Evolutionary conservation across 2,113 vertebrate species (phyloP).

Genomic region (Crypturellus undulatus): DNA sequence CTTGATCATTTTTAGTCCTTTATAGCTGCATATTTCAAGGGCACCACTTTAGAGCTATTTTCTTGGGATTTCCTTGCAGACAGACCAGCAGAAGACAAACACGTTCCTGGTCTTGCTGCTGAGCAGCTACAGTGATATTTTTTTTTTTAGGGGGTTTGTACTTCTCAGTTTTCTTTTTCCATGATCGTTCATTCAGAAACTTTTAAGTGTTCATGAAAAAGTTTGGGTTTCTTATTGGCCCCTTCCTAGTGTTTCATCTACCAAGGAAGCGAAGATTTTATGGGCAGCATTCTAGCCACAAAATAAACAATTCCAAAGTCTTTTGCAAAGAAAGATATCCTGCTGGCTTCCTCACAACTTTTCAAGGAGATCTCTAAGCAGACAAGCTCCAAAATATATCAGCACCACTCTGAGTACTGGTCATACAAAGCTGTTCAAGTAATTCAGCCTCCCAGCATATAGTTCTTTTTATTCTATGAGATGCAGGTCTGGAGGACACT

Average conservation of each 20-base stretch:
- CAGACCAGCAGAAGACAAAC: not conserved
- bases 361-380: not conserved
- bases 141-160: too few species aligned
- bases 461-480: not conserved
- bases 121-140: not conserved
- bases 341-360: not conserved
- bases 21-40: not conserved
- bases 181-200: not conserved
- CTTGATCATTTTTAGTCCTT: not conserved
- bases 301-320: constrained; percentile 4
- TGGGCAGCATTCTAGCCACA: not conserved
- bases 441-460: not conserved
- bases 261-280: not conserved
- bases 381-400: not conserved
- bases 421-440: not conserved
- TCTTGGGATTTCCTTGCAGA: not conserved
- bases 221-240: not conserved
- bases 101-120: not conserved
- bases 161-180: not conserved
- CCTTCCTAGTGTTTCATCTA: not conserved
- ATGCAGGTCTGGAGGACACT: not conserved
- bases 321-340: not conserved
- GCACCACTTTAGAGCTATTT: not conserved
- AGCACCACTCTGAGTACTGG: not conserved
- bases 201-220: not conserved